Evolutionary conservation across 2,113 vertebrate species (phyloP).

Genomic region (Muntiacus muntjak): DNA sequence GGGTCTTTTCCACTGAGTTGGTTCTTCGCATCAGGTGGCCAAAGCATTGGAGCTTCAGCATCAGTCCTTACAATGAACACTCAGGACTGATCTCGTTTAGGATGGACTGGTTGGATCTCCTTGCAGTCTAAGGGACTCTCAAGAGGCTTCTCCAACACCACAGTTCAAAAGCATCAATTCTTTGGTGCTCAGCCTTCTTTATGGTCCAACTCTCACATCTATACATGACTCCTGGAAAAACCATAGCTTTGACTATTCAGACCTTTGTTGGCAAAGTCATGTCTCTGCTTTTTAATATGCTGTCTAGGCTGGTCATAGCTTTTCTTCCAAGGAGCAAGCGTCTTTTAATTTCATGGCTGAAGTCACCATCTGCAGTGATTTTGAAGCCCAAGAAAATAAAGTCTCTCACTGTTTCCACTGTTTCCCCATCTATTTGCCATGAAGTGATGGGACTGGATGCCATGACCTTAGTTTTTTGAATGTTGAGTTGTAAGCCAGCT

Average conservation of each 20-base stretch:
- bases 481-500: neutral
- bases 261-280: neutral
- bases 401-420: neutral
- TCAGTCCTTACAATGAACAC: neutral
- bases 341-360: neutral
- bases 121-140: neutral
- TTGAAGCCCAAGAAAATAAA: neutral
- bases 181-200: neutral
- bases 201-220: neutral
- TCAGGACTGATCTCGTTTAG: neutral
- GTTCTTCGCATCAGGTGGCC: neutral
- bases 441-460: neutral
- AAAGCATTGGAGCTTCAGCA: neutral
- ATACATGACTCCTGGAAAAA: neutral
- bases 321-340: neutral
- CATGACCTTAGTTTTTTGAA: neutral
- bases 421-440: neutral
- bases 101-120: neutral
- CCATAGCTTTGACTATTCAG: neutral
- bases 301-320: neutral
- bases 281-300: neutral
- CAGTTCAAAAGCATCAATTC: neutral
- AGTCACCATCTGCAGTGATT: neutral
- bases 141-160: neutral
- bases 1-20: neutral